These are phyloP conservation scores for Castor canadensis DNA, from an alignment of 2,113 vertebrate genomes.

Conservation along the genomic window DNA sequence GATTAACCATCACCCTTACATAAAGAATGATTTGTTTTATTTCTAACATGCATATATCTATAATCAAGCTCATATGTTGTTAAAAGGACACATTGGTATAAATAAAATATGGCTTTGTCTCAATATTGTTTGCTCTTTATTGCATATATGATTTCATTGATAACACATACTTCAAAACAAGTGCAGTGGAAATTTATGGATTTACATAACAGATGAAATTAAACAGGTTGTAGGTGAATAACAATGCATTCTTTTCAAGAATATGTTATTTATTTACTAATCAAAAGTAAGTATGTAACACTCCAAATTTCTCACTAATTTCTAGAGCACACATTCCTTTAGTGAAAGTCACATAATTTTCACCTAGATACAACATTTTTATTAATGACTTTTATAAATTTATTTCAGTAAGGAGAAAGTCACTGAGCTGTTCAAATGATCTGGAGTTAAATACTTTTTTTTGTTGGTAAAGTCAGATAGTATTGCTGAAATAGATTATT, in stretches of 20 bases:
- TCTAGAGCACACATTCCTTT: not conserved
- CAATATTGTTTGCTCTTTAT: not conserved
- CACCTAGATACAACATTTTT: not conserved
- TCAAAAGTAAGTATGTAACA: not conserved
- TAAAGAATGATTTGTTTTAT: not conserved
- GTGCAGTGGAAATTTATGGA: not conserved
- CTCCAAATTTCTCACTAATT: not conserved
- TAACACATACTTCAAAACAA: not conserved
- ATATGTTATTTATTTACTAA: not conserved
- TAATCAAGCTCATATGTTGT: not conserved
- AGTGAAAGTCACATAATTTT: not conserved
- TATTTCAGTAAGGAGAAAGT: not conserved
- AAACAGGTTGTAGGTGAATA: not conserved
- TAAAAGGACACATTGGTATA: not conserved
- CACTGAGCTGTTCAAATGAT: not conserved
- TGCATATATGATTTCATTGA: not conserved
- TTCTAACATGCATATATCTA: not conserved
- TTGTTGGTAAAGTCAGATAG: not conserved
- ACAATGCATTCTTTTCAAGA: not conserved
- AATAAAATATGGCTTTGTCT: not conserved
- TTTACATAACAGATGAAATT: not conserved
- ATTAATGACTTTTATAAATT: not conserved
- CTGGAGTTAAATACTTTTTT: not conserved
- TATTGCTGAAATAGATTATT: not conserved
- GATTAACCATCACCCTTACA: not conserved